Base-by-base conservation (phyloP, 2,888 invertebrate species). In the Apamea anceps region DNA sequence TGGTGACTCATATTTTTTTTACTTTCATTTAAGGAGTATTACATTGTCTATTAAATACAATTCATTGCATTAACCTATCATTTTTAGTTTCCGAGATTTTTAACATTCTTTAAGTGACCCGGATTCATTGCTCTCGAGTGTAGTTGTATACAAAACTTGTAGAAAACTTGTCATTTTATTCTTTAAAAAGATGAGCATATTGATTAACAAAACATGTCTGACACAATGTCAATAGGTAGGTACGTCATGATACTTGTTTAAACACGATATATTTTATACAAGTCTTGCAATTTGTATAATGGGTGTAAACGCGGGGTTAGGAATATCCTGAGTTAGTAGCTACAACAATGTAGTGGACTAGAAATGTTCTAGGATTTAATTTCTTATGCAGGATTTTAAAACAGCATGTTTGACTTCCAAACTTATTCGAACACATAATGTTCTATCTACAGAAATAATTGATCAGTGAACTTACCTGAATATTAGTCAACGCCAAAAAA, bases 401-500 rank as follows among this genome's bases (percentile, higher is more conserved):
- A 54, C 10, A 18, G 0, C 25, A 54, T 15, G 15, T 18, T 18
- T 71, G 10, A 7, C 18, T 72, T 10, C n/a, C n/a, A 37, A 37
- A 37, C 1, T 42, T 54, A 25, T 57, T 73, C 12, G 4, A 1
- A 72, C 18, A 75, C 12, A 25, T 63, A 25, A 1, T 32, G 21
- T 6, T 21, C 2, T 32, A 32, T 21, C 10, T 28, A 21, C 2
- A 10, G 1, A 76, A 76, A 76, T 28, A 65, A 45, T 25, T 48
- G 25, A 37, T 10, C 45, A 72, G 72, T 80, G 21, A n/a, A 85
- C 88, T 75, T 83, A 95, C 94, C 89, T 91, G 90, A 13, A 94
- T 37, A 88, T 93, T 92, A n/a, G 90, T 82, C 12, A 94, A 78
- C 6, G 92, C 89, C 25, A 94, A 72, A 60, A 93, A 85, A 88